These are phyloP conservation scores for Anarhynchus alexandrinus DNA, from an alignment of 2,113 vertebrate genomes.

Conservation along the genomic window DNA sequence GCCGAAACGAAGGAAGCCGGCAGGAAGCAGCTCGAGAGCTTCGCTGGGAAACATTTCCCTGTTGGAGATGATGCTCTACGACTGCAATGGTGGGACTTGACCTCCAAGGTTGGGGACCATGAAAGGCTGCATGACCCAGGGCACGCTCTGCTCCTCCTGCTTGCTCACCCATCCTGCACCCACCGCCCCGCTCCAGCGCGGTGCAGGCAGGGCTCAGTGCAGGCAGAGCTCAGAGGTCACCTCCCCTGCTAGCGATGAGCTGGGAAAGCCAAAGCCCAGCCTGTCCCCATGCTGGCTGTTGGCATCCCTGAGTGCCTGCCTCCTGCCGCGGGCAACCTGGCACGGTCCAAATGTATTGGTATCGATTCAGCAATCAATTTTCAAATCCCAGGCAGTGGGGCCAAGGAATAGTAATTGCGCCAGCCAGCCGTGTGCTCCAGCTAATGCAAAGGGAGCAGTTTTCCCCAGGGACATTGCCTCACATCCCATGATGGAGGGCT, in stretches of 20 bases:
- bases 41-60: accelerated
- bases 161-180: not conserved
- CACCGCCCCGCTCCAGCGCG: accelerated
- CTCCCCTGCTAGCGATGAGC: not conserved
- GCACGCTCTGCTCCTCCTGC: not conserved
- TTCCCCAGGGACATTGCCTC: not conserved
- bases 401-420: slow-evolving; percentile 28
- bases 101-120: not conserved
- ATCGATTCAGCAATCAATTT: slow-evolving; percentile 51
- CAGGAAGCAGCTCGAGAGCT: not conserved
- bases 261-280: not conserved
- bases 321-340: not conserved
- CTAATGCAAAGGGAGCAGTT: slow-evolving; percentile 9
- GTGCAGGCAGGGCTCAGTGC: not conserved
- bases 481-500: not conserved
- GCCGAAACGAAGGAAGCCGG: accelerated
- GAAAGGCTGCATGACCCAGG: not conserved
- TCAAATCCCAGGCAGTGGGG: slow-evolving; percentile 7
- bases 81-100: accelerated
- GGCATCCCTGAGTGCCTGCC: accelerated
- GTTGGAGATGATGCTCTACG: not conserved
- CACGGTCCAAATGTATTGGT: not conserved
- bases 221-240: not conserved
- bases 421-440: not conserved
- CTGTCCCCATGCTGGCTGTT: accelerated